Base-by-base conservation (phyloP, 2,888 invertebrate genomes). In the Spatulosminthurus flaviceps region DNA sequence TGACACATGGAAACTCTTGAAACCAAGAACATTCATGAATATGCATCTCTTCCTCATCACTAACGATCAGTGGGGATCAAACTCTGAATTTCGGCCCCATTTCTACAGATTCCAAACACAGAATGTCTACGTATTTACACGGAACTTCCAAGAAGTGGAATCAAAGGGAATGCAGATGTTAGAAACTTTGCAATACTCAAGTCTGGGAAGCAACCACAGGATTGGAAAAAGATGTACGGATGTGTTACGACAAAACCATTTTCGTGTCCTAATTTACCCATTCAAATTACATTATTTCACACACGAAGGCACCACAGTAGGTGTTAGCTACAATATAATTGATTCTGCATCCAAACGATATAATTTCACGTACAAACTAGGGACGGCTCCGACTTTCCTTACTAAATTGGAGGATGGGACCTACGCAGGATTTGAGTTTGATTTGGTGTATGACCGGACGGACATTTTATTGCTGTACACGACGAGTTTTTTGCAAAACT, bases 391-490 rank as follows among this genome's bases (percentile, higher is more conserved):
- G 0, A 29, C 70, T 13, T 28, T 9, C 22, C 21, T 34, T 1
- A 21, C 41, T 22, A 7, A 29, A 42, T 19, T 70, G 21, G 70
- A 70, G 9, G 70, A 70, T 21, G 70, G 70, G 13, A 70, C 70
- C 0, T 70, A 41, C 21, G n/a, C 70, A 13, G 70, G 70, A 1
- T 41, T 70, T 70, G 70, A 70, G 19, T 41, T 41, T 21, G 70
- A 70, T 22, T 22, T 70, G 5, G 41, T 70, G 9, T 70, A 70
- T 21, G 41, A 70, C 41, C 70, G 70, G 9, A 41, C 70, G 7
- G 70, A 70, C 41, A 41, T 70, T n/a, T 9, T 70, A 13, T 70
- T 70, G 0, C 22, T 70, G 11, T 70, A 70, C 41, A 70, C 70
- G 4, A 41, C 34, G 7, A 70, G 70, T 42, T 70, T 70, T 22